Evolutionary conservation across 2,113 vertebrate genomes (phyloP), one percentile per base, ranked within the genome.

Genomic region (Lipophrys pholis): DNA sequence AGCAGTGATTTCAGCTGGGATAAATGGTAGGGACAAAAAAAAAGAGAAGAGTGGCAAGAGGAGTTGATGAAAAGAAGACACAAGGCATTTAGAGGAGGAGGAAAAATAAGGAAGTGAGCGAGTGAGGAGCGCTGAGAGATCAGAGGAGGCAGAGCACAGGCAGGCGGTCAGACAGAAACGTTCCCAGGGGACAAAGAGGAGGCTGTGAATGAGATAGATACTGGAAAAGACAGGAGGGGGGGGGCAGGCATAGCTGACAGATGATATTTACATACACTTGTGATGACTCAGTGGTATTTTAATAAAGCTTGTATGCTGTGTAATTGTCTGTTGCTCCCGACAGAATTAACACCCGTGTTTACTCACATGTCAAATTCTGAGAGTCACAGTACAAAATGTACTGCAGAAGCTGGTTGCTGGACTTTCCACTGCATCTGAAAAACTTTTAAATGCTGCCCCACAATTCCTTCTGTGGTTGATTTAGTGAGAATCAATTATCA

Each of bases 251-350:
- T 5, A 36, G 65, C 11, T 58, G 72, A 69, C 43, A 50, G 46
- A 65, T 57, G n/a, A 46, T 39, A 78, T 76, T 66, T 54, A 72
- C 21, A 58, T 48, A 46, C 21, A 63, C 63, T 73, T 79, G 73
- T 73, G 78, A 75, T 80, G 85, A 82, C 68, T 84, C 69, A 69
- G 54, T 54, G 73, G 64, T 76, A 62, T 85, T 81, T 79, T 62
- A 82, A 78, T 84, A 71, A 73, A 71, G 9, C 42, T 49, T 30
- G 40, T 51, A 76, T 42, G 59, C 45, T 69, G 49, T 50, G 11
- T 54, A 15, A 53, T 61, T 75, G 55, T 74, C 0, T 1, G 48
- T 38, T n/a, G 79, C 83, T 72, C 62, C 35, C 64, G 59, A 66
- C 58, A 49, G 59, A 61, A 65, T 79, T 16, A 64, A 67, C 45